These are phyloP conservation scores for Girardinus metallicus DNA, from an alignment of 2,797 vertebrate species.

Conservation along the genomic window DNA sequence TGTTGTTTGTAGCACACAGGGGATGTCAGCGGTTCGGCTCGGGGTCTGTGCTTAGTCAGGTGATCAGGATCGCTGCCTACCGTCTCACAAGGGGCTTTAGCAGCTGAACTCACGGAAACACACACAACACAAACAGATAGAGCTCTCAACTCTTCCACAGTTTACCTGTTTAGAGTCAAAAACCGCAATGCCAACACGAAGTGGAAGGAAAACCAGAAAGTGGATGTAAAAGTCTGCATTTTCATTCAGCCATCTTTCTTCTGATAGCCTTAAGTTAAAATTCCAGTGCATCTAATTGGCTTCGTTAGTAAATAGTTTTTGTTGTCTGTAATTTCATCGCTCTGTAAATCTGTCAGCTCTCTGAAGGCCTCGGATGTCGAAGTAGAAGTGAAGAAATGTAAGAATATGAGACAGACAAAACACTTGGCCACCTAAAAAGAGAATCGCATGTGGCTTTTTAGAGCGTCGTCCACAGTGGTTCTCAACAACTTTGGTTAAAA, in stretches of 20 bases:
- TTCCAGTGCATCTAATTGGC: neutral
- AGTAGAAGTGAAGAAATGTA: neutral
- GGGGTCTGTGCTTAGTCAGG: constrained; percentile 55
- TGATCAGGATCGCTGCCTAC: constrained; percentile 61
- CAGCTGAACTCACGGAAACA: constrained; percentile 21
- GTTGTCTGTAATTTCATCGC: neutral
- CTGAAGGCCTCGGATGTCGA: neutral
- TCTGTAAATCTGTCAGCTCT: neutral
- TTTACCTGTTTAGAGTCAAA: no score
- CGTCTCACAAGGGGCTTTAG: constrained; percentile 37
- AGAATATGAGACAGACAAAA: neutral
- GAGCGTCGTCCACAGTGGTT: neutral
- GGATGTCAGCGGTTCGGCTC: constrained; percentile 32
- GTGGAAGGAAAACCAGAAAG: neutral
- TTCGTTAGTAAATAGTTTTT: neutral
- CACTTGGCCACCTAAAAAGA: neutral
- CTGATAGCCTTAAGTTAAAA: neutral
- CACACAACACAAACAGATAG: constrained; percentile 10
- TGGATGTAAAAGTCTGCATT: neutral
- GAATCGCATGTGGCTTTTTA: neutral
- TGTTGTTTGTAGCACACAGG: constrained; percentile 20
- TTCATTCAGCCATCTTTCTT: neutral
- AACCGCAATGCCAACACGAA: neutral
- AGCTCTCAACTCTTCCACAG: neutral
- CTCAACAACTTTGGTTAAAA: neutral